A percentile compares a stretch with the other conserved stretches of the same genome.
Conservation (phyloP, 1,140 invertebrate genomes). For the Sinonovacula constricta region DNA sequence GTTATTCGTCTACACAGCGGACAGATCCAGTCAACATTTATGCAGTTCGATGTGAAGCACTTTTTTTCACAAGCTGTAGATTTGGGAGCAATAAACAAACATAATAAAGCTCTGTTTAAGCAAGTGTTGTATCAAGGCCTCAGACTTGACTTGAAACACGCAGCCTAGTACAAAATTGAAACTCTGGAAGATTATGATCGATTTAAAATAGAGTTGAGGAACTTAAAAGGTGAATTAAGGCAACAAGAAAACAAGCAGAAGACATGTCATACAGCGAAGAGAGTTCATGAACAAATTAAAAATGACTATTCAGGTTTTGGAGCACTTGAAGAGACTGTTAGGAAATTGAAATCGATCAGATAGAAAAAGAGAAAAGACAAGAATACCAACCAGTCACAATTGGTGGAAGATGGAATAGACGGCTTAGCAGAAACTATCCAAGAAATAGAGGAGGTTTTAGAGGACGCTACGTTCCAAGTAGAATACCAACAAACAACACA, state of each 20-base stretch:
- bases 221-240: too few species aligned
- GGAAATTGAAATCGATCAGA: background rate
- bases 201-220: too few species aligned
- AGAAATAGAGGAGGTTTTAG: background rate
- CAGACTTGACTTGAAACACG: background rate
- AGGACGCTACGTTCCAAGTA: too few species aligned
- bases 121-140: constrained; percentile 22
- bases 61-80: background rate
- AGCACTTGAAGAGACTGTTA: background rate
- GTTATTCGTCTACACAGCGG: constrained; percentile 1
- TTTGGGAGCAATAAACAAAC: background rate
- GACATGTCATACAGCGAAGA: background rate
- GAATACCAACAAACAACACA: too few species aligned
- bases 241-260: too few species aligned
- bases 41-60: background rate
- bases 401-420: background rate
- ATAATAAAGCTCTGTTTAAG: too few species aligned
- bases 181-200: too few species aligned
- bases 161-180: too few species aligned
- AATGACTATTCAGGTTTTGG: background rate
- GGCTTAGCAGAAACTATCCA: background rate
- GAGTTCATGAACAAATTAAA: background rate
- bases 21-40: background rate
- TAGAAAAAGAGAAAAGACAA: background rate
- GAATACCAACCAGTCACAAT: background rate